Conservation (phyloP, 2,888 invertebrate species). For the Caenorhabditis doughertyi region DNA sequence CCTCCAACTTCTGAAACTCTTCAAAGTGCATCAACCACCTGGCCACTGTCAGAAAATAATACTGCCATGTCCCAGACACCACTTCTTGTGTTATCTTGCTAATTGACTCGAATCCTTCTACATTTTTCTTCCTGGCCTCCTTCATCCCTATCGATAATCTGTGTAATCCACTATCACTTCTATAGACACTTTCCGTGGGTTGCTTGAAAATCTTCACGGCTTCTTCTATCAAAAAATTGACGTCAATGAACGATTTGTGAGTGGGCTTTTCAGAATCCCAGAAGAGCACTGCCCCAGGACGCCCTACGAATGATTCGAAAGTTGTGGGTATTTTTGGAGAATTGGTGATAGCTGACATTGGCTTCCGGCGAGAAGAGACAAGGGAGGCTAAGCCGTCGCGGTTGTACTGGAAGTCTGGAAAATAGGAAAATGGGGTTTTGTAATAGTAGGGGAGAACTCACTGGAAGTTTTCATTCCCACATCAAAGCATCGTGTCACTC, state of each 20-base stretch:
- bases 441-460: not conserved
- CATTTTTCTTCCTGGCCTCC: slow-evolving; percentile 5
- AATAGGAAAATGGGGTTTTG: not conserved
- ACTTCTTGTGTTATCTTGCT: slow-evolving; percentile 3
- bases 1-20: slow-evolving; percentile 50
- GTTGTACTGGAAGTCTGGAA: slow-evolving; percentile 53
- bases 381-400: slow-evolving; percentile 18
- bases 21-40: slow-evolving; percentile 62
- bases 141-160: slow-evolving; percentile 34
- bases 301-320: slow-evolving; percentile 24
- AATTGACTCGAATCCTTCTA: not conserved
- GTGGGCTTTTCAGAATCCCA: slow-evolving; percentile 35
- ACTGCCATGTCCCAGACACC: slow-evolving; percentile 46
- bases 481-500: slow-evolving; percentile 31
- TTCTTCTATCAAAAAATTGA: slow-evolving; percentile 1
- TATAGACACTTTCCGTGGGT: slow-evolving; percentile 10
- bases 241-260: slow-evolving; percentile 16
- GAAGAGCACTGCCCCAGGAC: slow-evolving; percentile 39
- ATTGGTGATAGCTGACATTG: not conserved
- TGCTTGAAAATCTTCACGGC: slow-evolving; percentile 12
- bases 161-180: slow-evolving; percentile 13
- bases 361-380: not conserved
- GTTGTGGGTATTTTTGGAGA: slow-evolving; percentile 22
- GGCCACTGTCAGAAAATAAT: slow-evolving; percentile 52
- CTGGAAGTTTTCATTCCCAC: slow-evolving; percentile 46